A percentile compares a stretch with the other conserved stretches of the same genome.
Conservation (phyloP, 1,140 invertebrate genomes). For the Euura lappo region DNA sequence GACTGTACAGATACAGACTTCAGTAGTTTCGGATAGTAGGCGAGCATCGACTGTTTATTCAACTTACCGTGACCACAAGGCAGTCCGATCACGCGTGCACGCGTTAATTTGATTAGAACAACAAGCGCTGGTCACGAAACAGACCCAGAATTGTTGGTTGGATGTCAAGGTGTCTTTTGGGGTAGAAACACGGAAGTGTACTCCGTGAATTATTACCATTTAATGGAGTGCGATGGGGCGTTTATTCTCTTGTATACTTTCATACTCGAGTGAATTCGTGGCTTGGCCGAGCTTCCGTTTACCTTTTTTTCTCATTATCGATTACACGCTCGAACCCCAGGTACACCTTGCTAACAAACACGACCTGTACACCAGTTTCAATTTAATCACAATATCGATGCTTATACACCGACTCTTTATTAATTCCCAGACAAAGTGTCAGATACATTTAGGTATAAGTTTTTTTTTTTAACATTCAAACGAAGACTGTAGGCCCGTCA, state of each 20-base stretch:
- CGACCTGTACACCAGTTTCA: no score
- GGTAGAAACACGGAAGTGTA: background rate
- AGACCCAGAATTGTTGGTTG: background rate
- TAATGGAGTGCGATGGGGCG: background rate
- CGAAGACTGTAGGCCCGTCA: background rate
- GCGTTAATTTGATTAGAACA: slow-evolving; percentile 3
- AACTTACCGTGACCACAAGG: no score
- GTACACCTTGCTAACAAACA: no score
- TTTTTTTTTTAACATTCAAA: no score
- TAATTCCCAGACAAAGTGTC: no score
- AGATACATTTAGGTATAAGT: no score
- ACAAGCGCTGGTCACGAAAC: slow-evolving; percentile 4
- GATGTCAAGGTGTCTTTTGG: slow-evolving; percentile 1
- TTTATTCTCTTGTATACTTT: slow-evolving; percentile 5
- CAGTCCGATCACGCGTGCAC: background rate
- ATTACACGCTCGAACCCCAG: background rate
- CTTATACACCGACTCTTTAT: no score
- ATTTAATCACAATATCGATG: no score
- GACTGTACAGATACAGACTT: no score
- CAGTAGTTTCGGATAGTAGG: no score
- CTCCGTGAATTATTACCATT: slow-evolving; percentile 1
- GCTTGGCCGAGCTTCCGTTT: background rate
- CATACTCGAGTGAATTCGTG: background rate
- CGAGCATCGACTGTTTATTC: no score
- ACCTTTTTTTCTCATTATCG: background rate